A percentile compares a stretch with the other conserved stretches of the same genome.
Conservation (phyloP, 2,113 vertebrate genomes). For the Toxotes chatareus region DNA sequence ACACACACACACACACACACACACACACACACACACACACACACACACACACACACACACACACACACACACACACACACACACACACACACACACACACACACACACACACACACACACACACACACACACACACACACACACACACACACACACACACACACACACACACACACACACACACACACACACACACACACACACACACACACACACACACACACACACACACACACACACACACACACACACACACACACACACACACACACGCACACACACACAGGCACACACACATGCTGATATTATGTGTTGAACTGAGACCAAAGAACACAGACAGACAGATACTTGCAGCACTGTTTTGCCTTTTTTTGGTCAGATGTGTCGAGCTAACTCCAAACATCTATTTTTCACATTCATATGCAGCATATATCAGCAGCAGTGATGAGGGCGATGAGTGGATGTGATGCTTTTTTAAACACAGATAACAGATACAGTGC, state of each 20-base stretch:
- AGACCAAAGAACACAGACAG: constrained; percentile 1
- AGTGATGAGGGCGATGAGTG: background rate
- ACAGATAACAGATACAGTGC: background rate
- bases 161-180: background rate
- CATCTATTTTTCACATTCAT: background rate
- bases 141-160: background rate
- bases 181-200: background rate
- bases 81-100: background rate
- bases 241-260: too few species aligned
- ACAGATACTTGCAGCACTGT: background rate
- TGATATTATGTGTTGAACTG: constrained; percentile 15
- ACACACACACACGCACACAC: background rate
- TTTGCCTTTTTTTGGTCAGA: constrained; percentile 3
- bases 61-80: background rate
- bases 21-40: background rate
- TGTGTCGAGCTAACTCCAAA: background rate
- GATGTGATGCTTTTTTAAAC: too few species aligned
- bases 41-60: background rate
- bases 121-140: background rate
- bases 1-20: background rate
- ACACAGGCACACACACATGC: background rate
- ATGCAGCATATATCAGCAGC: background rate
- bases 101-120: background rate
- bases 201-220: background rate
- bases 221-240: too few species aligned